Base-by-base conservation (phyloP, 2,888 invertebrate genomes). In the Caenorhabditis drosophilae region DNA sequence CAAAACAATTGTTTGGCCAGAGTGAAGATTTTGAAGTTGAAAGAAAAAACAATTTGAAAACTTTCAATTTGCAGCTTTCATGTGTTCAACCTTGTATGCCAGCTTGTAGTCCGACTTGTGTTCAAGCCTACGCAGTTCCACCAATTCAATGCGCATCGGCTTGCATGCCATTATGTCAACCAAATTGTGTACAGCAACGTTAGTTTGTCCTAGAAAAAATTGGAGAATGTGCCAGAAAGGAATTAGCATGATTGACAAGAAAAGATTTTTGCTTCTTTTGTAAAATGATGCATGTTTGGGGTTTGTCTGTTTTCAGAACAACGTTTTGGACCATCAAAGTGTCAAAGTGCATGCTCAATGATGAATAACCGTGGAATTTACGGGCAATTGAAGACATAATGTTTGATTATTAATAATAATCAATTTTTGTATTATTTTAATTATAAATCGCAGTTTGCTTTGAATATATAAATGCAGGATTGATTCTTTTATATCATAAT, bases 31-130 rank as follows among this genome's bases (percentile, higher is more conserved):
- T 31, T 31, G 31, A 9, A 31, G 31, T 31, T 12, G 12, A 9
- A 31, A 31, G 6, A 31, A 31, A 9, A 31, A 44, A n/a, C 23
- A 44, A 44, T 44, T 26, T 4, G 6, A 44, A 44, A 11, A 20
- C 20, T 6, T 15, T 15, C 23, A 22, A 4, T 20, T 63, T 63
- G 23, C 51, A 70, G 71, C 42, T 68, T 25, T 61, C 72, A 1
- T 72, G 72, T 38, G 49, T 54, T 18, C 50, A 62, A 44, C 46
- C 58, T 38, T 72, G 76, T 63, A 72, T 71, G 70, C 76, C 76
- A 1, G 63, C 71, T 25, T 76, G 76, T 48, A 57, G 70, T 48
- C 74, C 72, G n/a, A 62, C 68, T 15, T 76, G 76, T 55, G 48
- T 67, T 25, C 58, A 70, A 45, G 40, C 50, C 6, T 66, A 59